Evolutionary conservation across 2,888 invertebrate genomes (phyloP).

Genomic region (Empis livida): DNA sequence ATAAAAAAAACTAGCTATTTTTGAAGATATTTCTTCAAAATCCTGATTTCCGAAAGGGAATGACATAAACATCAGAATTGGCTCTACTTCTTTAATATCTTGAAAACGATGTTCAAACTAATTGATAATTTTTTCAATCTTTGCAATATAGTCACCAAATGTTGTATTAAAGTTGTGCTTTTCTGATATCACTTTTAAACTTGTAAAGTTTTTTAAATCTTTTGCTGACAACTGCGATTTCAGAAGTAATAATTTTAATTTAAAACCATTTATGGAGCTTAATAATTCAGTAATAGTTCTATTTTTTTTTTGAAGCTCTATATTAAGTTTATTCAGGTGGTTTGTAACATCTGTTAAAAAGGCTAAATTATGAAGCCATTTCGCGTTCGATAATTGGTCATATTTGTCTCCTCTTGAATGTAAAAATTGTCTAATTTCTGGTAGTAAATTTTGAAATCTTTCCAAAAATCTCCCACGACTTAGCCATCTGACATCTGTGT

Average conservation of each 20-base stretch:
- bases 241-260: not conserved
- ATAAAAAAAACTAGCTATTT: not conserved
- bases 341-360: slow-evolving; percentile 2
- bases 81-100: not conserved
- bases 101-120: not conserved
- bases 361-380: not conserved
- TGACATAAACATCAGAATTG: not conserved
- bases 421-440: not conserved
- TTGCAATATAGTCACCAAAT: not conserved
- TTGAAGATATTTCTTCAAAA: not conserved
- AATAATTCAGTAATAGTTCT: not conserved
- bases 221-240: not conserved
- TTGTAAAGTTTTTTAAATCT: not conserved
- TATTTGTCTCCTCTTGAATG: not conserved
- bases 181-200: not conserved
- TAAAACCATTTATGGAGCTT: not conserved
- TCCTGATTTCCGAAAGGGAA: not conserved
- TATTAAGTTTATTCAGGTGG: not conserved
- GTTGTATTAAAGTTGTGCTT: not conserved
- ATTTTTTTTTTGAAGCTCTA: not conserved
- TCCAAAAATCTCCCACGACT: slow-evolving; percentile 1
- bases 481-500: slow-evolving; percentile 4
- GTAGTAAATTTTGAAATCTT: not conserved
- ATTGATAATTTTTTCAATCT: not conserved
- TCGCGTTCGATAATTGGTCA: not conserved